Evolutionary conservation across 2,113 vertebrate species (phyloP).

Genomic region (Eurystomus gularis): DNA sequence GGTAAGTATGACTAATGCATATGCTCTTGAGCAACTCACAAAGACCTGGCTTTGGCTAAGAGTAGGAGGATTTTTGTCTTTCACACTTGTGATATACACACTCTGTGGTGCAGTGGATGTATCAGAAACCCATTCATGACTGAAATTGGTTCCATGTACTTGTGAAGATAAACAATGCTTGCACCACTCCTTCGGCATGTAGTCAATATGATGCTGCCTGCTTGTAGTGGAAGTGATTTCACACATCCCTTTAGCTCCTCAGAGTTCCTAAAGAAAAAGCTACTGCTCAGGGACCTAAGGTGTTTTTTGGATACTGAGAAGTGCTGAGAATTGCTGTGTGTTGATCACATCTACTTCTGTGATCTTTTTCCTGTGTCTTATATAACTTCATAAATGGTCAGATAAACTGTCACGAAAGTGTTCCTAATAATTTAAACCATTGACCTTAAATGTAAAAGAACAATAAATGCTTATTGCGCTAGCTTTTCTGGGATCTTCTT

Average conservation of each 20-base stretch:
- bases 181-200: fast-evolving
- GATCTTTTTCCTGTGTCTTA: background rate
- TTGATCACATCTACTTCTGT: background rate
- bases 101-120: background rate
- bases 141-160: background rate
- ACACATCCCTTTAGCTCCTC: background rate
- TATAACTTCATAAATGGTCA: background rate
- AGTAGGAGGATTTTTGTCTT: background rate
- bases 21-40: background rate
- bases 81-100: background rate
- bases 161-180: background rate
- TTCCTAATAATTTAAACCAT: background rate
- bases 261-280: background rate
- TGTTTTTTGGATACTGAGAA: background rate
- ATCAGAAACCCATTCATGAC: background rate
- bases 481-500: background rate
- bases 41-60: background rate
- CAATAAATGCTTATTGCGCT: background rate
- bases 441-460: background rate
- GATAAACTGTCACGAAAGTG: background rate
- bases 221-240: background rate
- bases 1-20: background rate
- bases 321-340: background rate
- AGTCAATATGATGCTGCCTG: background rate
- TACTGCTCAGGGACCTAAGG: background rate